Conservation (phyloP, 2,888 invertebrate species). For the Drosophila prostipennis region DNA sequence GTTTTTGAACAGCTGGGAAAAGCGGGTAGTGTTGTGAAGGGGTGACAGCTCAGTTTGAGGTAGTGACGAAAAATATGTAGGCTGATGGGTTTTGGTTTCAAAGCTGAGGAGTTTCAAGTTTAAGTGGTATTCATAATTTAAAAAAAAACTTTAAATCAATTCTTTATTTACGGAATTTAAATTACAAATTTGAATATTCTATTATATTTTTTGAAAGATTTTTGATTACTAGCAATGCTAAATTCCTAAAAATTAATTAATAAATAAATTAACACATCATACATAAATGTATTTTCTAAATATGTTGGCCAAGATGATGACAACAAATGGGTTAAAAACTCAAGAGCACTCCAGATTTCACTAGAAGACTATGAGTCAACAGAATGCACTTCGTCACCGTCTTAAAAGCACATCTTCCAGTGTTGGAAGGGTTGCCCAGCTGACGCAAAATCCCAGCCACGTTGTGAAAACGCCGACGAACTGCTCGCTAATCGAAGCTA, state of each 20-base stretch:
- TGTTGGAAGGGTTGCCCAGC: constrained; percentile 21
- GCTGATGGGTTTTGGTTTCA: too few relatives aligned
- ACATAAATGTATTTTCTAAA: too few relatives aligned
- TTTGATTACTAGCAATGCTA: too few relatives aligned
- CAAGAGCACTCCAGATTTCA: background rate
- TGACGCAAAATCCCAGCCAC: constrained; percentile 67
- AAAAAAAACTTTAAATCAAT: too few relatives aligned
- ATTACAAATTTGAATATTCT: too few relatives aligned
- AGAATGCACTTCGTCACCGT: background rate
- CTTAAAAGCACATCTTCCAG: background rate
- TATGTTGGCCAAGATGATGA: too few relatives aligned
- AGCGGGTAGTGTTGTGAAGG: constrained; percentile 1
- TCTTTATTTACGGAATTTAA: too few relatives aligned
- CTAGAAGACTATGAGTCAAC: background rate
- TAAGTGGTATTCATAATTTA: too few relatives aligned
- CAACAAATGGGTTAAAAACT: background rate
- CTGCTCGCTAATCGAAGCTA: background rate
- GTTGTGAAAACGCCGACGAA: constrained; percentile 71
- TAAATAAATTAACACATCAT: too few relatives aligned
- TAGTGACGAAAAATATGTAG: background rate
- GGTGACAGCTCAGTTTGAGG: background rate
- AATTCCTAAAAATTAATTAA: too few relatives aligned
- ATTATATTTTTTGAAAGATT: too few relatives aligned
- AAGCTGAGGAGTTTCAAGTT: too few relatives aligned
- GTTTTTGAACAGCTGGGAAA: constrained; percentile 27